Conservation (phyloP, 2,888 invertebrate species). For the Taphrorychus bicolor region DNA sequence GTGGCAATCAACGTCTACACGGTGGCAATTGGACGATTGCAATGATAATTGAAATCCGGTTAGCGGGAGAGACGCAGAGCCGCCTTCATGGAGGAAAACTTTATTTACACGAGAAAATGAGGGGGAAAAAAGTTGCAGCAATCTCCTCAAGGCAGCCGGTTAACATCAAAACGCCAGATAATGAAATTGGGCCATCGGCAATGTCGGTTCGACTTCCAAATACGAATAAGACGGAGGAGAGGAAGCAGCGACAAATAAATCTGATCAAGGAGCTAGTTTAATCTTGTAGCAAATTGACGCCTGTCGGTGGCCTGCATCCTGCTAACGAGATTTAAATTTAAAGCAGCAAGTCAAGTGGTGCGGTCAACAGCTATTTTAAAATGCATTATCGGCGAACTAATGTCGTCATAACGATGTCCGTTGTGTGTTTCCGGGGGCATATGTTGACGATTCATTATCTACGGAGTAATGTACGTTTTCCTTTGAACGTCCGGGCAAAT, state of each 20-base stretch:
- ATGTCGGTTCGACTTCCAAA: constrained; percentile 5
- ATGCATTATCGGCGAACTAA: background rate
- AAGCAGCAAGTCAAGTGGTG: background rate
- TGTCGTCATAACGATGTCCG: background rate
- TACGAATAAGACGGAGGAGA: constrained; percentile 21
- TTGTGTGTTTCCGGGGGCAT: background rate
- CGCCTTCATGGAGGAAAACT: background rate
- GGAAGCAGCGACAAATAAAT: constrained; percentile 20
- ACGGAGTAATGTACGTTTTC: constrained; percentile 10
- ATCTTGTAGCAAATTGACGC: constrained; percentile 28
- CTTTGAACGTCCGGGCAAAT: constrained; percentile 6
- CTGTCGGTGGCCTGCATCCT: constrained; percentile 8
- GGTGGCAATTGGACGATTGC: too few relatives aligned
- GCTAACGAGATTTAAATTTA: background rate
- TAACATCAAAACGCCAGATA: background rate
- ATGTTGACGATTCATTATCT: constrained; percentile 10
- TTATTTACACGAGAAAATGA: background rate
- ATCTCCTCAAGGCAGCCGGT: background rate
- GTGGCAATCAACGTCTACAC: too few relatives aligned
- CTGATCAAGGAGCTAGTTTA: constrained; percentile 23
- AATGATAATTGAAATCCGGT: too few relatives aligned
- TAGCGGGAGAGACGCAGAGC: too few relatives aligned
- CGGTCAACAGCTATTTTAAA: background rate
- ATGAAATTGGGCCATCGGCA: background rate
- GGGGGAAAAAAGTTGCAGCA: background rate